These are phyloP conservation scores for Serranus cabrilla DNA, from an alignment of 2,797 vertebrate species.

Conservation along the genomic window DNA sequence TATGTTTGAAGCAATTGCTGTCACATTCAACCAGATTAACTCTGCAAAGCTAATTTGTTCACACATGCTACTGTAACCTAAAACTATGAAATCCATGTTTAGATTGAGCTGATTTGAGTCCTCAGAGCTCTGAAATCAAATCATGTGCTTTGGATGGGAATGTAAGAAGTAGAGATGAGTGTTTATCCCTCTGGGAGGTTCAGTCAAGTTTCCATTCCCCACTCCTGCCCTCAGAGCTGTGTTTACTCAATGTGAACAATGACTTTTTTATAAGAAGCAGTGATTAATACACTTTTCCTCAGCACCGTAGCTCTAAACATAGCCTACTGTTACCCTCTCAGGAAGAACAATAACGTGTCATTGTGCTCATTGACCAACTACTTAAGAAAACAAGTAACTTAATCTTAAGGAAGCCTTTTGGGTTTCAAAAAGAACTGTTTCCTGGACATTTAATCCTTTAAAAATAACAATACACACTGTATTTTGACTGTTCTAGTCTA, in stretches of 20 bases:
- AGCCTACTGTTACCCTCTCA: neutral
- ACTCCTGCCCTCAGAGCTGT: conserved; percentile 1
- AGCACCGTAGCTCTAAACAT: conserved; percentile 8
- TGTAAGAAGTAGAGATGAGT: conserved; percentile 26
- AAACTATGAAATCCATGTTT: conserved; percentile 3
- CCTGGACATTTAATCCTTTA: neutral
- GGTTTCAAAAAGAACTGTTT: neutral
- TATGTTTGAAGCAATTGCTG: neutral
- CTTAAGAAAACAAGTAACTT: neutral
- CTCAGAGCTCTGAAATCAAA: conserved; percentile 15
- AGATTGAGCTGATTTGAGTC: conserved; percentile 15
- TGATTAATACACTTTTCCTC: conserved; percentile 11
- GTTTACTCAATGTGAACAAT: conserved; percentile 43
- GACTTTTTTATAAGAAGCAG: conserved; percentile 29
- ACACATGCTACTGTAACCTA: neutral
- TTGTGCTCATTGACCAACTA: neutral
- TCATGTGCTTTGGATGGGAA: conserved; percentile 50
- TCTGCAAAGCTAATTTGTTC: neutral
- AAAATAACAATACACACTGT: neutral
- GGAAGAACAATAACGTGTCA: neutral
- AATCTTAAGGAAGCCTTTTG: neutral
- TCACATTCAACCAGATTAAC: neutral
- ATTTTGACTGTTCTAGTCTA: neutral
- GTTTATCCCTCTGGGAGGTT: conserved; percentile 68
- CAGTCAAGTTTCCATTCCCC: conserved; percentile 42